These are phyloP conservation scores for Tychaedon coryphoeus DNA, from an alignment of 2,113 vertebrate genomes.

Conservation along the genomic window DNA sequence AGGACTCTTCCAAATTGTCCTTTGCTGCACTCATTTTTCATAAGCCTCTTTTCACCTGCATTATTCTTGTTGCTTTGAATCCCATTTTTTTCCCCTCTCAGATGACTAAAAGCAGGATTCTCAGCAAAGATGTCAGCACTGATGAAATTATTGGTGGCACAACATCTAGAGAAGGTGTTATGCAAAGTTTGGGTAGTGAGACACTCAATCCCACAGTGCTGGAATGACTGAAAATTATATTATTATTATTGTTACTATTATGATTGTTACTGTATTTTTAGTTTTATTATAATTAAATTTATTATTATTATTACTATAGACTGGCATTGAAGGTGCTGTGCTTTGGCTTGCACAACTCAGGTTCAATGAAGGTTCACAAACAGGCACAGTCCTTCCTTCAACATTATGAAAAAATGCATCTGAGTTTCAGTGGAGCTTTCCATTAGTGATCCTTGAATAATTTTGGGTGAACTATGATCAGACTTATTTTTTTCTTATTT, in stretches of 20 bases:
- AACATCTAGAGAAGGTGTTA: not conserved
- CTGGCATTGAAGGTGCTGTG: not conserved
- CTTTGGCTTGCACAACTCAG: not conserved
- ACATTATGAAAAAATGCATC: not conserved
- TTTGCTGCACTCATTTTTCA: not conserved
- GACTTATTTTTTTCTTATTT: not conserved
- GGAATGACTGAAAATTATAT: not conserved
- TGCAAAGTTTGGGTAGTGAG: not conserved
- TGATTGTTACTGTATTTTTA: too few species aligned
- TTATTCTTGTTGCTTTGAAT: not conserved
- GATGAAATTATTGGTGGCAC: not conserved
- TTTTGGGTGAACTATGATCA: not conserved
- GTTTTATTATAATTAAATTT: too few species aligned
- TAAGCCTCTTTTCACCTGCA: not conserved
- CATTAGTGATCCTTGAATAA: not conserved
- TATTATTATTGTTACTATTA: too few species aligned
- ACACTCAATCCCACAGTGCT: not conserved
- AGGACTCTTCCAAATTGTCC: not conserved
- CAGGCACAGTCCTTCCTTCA: not conserved
- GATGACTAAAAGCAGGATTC: not conserved
- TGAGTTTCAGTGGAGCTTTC: not conserved
- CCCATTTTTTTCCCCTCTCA: not conserved
- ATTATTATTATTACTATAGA: not conserved
- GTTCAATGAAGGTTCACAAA: not conserved
- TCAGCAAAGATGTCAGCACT: not conserved